phyloP scores from a whole-genome alignment of 2,113 vertebrate genomes.

The Tenebrosternarchus preto region DNA sequence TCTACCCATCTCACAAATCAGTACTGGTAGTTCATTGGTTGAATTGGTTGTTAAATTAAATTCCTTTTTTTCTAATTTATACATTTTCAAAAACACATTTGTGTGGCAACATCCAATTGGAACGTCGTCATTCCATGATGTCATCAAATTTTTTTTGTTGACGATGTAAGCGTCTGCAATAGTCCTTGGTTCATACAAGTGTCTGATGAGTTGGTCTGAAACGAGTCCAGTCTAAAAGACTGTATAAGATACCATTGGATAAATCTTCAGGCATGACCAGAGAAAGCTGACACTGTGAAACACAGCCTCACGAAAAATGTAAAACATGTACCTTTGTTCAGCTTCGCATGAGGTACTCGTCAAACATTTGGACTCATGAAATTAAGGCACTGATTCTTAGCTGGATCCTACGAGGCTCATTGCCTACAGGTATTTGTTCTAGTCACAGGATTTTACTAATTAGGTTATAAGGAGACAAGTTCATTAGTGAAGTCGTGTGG shows the following conservation, averaged over 20 bases:
- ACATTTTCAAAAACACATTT: neutral
- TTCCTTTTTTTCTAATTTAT: too few relatives aligned
- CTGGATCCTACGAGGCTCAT: neutral
- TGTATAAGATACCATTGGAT: neutral
- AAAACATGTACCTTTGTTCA: constrained; percentile 2
- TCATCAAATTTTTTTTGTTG: constrained; percentile 5
- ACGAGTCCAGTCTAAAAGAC: neutral
- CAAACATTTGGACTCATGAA: constrained; percentile 9
- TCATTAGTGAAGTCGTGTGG: constrained; percentile 24
- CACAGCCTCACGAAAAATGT: neutral
- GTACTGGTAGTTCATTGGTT: neutral
- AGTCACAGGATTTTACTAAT: constrained; percentile 14
- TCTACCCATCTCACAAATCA: neutral
- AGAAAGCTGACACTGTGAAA: neutral
- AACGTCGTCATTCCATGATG: neutral
- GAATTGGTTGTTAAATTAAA: too few relatives aligned
- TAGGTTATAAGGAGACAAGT: constrained; percentile 18
- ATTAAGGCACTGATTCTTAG: neutral
- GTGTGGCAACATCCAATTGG: neutral
- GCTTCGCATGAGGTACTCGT: neutral
- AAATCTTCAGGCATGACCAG: neutral
- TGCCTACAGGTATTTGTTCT: constrained; percentile 6
- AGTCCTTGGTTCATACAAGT: neutral
- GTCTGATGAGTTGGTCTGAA: neutral
- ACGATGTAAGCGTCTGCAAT: neutral